phyloP scores from a whole-genome alignment of 1,140 invertebrate genomes.

The Zaprionus tsacasi region DNA sequence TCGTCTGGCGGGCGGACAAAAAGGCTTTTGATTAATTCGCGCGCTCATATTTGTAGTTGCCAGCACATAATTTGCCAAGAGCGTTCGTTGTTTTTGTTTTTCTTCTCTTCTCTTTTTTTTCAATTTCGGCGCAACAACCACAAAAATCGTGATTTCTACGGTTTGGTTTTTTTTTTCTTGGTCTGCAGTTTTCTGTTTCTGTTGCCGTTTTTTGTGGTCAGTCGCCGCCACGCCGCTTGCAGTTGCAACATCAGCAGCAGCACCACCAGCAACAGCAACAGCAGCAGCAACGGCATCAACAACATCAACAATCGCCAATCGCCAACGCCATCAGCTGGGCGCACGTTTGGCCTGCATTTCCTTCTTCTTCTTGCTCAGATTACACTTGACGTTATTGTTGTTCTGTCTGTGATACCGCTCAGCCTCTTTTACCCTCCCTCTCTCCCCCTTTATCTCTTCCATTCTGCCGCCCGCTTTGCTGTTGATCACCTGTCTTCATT shows the following conservation, averaged over 20 bases:
- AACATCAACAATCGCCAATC: slow-evolving; percentile 69
- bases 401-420: neutral
- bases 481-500: slow-evolving; percentile 73
- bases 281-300: slow-evolving; percentile 56
- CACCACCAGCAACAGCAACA: slow-evolving; percentile 61
- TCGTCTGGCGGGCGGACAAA: slow-evolving; percentile 26
- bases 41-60: slow-evolving; percentile 80
- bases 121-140: slow-evolving; percentile 67
- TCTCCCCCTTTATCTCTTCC: slow-evolving; percentile 17
- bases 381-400: slow-evolving; percentile 73
- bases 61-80: slow-evolving; percentile 80
- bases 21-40: slow-evolving; percentile 79
- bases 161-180: slow-evolving; percentile 59
- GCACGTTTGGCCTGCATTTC: slow-evolving; percentile 81
- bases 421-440: neutral
- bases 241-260: slow-evolving; percentile 43
- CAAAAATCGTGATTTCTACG: slow-evolving; percentile 79
- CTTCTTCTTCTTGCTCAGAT: slow-evolving; percentile 72
- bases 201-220: slow-evolving; percentile 61
- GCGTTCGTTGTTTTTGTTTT: slow-evolving; percentile 37
- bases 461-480: slow-evolving; percentile 26
- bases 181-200: slow-evolving; percentile 2
- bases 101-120: slow-evolving; percentile 28
- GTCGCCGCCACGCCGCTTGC: slow-evolving; percentile 11
- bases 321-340: slow-evolving; percentile 78